Base-by-base conservation (phyloP, 2,888 invertebrate genomes). In the Hypena proboscidalis region DNA sequence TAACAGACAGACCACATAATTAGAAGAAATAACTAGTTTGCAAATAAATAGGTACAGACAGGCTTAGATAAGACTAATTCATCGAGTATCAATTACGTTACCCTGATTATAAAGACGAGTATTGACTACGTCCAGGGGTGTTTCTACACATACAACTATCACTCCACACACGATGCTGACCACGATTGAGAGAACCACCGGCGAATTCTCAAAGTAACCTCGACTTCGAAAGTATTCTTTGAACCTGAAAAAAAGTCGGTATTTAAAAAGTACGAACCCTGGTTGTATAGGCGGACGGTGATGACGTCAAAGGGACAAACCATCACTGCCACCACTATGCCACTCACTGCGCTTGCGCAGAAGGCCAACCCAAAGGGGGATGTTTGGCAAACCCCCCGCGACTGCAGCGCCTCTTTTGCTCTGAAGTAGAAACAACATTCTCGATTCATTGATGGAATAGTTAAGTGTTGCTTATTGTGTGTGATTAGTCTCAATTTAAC, bases 241-340 rank as follows among this genome's bases (percentile, higher is more conserved):
- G 61, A 80, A 68, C 72, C 90, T 90, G 88, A 19, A 85, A 85
- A 50, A 65, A 54, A 54, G 42, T 44, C 3, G 10, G 13, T 13
- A 4, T 11, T 48, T 47, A 5, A 23, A 36, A 39, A 23, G 27
- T 65, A 73, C 78, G 79, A 91, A 94, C 96, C 95, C 93, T 97
- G 97, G 85, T 97, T 97, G 76, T 97, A 97, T 46, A 97, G 92
- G 56, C 97, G 92, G n/a, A 97, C 96, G 29, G 96, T 94, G 57
- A 96, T 92, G 19, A 97, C 95, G 80, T 98, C 97, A 72, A 97
- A 95, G 0, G 97, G 98, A 41, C 97, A 96, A 93, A 97, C 95
- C 49, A 93, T 92, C 0, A 95, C 62, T 3, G 95, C 94, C 13
- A 97, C 94, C 27, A 93, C 93, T 21, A 95, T 85, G 0, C 97